These are phyloP conservation scores for Gallinago nigripennis DNA, from an alignment of 2,797 vertebrate genomes.

Conservation along the genomic window DNA sequence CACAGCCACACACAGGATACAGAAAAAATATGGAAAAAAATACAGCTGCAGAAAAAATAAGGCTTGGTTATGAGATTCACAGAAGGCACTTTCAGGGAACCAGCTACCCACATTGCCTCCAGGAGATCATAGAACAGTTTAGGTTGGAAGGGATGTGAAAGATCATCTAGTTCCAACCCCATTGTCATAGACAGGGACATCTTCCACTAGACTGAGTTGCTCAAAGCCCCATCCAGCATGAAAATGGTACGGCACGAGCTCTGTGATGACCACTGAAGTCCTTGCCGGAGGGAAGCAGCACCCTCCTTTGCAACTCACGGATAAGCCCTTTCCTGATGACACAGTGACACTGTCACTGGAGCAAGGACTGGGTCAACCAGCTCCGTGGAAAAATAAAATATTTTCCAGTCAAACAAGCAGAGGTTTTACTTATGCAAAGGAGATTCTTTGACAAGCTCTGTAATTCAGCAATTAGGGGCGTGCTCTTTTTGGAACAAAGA, in stretches of 20 bases:
- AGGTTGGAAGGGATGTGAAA: not conserved
- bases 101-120: not conserved
- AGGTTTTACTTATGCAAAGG: not conserved
- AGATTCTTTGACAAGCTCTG: not conserved
- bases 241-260: not conserved
- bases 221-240: not conserved
- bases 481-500: not conserved
- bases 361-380: not conserved
- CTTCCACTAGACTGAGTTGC: not conserved
- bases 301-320: accelerated
- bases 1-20: not conserved
- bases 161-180: not conserved
- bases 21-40: too few relatives aligned
- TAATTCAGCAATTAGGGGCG: not conserved
- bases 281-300: not conserved
- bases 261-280: accelerated
- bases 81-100: not conserved
- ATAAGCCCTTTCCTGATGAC: not conserved
- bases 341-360: not conserved
- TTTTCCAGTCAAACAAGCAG: not conserved
- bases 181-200: not conserved
- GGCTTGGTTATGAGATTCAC: not conserved
- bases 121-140: not conserved
- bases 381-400: not conserved
- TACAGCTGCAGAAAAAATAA: not conserved